Evolutionary conservation across 2,888 invertebrate species (phyloP).

Genomic region (Lapara coniferarum): DNA sequence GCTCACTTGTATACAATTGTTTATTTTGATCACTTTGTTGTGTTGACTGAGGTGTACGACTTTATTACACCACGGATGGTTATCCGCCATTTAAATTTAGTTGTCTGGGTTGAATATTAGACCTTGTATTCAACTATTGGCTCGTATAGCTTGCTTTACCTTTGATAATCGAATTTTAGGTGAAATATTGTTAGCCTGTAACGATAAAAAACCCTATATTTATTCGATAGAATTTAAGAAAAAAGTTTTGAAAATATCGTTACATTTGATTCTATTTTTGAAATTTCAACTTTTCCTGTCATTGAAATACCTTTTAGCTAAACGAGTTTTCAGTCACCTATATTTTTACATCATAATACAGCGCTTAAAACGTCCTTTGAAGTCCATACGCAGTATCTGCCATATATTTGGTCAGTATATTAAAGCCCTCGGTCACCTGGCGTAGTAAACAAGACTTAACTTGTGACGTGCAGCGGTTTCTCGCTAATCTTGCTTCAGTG

Average conservation of each 20-base stretch:
- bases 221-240: neutral
- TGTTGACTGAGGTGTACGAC: conserved; percentile 25
- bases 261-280: no score
- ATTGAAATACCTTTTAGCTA: neutral
- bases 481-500: neutral
- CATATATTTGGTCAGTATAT: neutral
- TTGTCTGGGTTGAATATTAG: neutral
- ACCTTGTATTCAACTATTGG: neutral
- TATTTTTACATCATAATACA: neutral
- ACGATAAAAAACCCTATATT: neutral
- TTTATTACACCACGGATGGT: conserved; percentile 16
- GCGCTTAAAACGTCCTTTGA: conserved; percentile 2
- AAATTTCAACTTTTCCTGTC: no score
- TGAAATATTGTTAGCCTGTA: no score
- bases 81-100: conserved; percentile 12
- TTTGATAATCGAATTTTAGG: no score
- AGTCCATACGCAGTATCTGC: neutral
- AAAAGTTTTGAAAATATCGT: no score
- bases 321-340: neutral
- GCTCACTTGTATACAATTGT: conserved; percentile 27
- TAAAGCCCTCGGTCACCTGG: neutral
- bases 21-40: conserved; percentile 28
- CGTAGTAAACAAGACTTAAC: conserved; percentile 17
- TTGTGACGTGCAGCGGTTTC: conserved; percentile 10
- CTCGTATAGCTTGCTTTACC: no score